A percentile compares a stretch with the other conserved stretches of the same genome.
phyloP scores from a whole-genome alignment of 2,888 invertebrate species.

The Epiblema foenella region DNA sequence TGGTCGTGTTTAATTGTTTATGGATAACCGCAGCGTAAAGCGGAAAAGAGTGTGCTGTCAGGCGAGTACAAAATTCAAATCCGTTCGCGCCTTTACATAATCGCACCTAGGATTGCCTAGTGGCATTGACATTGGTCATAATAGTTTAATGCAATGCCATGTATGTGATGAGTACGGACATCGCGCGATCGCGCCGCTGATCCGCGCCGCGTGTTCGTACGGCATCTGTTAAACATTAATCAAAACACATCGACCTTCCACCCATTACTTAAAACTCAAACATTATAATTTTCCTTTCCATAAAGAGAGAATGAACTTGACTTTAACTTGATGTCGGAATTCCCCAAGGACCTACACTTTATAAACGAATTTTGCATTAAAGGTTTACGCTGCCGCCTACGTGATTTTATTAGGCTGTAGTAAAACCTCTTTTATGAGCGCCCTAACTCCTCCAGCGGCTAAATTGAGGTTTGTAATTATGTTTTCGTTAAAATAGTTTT shows the following conservation, averaged over 20 bases:
- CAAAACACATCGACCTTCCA: conserved; percentile 19
- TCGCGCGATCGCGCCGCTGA: no score
- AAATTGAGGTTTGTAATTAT: conserved; percentile 44
- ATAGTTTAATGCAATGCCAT: no score
- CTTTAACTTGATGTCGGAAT: conserved; percentile 50
- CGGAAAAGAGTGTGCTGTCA: no score
- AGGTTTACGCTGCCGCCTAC: conserved; percentile 38
- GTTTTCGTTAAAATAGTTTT: conserved; percentile 36
- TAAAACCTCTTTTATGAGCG: conserved; percentile 42
- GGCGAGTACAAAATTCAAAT: no score
- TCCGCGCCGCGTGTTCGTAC: no score
- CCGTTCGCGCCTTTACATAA: no score
- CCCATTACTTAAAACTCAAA: conserved; percentile 36
- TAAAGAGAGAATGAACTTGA: conserved; percentile 53
- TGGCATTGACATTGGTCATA: no score
- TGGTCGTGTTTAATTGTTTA: no score
- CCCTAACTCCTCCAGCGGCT: conserved; percentile 30
- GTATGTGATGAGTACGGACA: no score
- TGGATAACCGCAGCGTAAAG: no score
- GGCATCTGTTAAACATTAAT: not conserved
- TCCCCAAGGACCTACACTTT: conserved; percentile 49
- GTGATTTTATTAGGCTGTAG: conserved; percentile 47
- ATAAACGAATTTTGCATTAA: conserved; percentile 49
- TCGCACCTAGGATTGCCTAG: no score
- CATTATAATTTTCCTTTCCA: conserved; percentile 51